A percentile compares a stretch with the other conserved stretches of the same genome.
These are phyloP conservation scores for Galerucella pusilla DNA, from an alignment of 2,888 invertebrate species.

Conservation along the genomic window DNA sequence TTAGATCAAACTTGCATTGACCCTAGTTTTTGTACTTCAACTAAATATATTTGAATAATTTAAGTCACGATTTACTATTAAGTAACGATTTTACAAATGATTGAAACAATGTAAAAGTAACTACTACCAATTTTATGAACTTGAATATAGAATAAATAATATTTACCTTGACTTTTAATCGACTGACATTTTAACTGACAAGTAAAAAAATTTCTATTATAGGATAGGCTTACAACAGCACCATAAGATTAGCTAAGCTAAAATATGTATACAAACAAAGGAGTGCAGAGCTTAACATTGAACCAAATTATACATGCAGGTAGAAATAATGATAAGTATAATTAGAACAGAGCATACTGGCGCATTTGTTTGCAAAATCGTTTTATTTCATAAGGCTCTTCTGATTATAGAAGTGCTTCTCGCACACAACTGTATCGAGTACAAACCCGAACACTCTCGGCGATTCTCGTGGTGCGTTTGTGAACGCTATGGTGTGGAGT, in stretches of 20 bases:
- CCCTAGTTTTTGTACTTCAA: not conserved
- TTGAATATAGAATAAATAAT: constrained; percentile 5
- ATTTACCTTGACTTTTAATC: constrained; percentile 16
- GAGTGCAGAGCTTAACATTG: not conserved
- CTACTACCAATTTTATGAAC: not conserved
- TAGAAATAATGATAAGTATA: too few relatives aligned
- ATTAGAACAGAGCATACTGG: too few relatives aligned
- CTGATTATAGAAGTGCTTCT: too few relatives aligned
- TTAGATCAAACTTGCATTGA: not conserved
- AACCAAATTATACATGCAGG: not conserved
- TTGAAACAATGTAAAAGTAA: not conserved
- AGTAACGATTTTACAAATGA: not conserved
- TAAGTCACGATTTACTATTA: not conserved
- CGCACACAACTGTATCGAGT: too few relatives aligned
- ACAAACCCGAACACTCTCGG: too few relatives aligned
- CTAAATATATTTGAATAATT: not conserved
- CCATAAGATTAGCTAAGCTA: not conserved
- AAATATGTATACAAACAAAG: not conserved
- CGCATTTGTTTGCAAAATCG: too few relatives aligned
- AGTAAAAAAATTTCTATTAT: not conserved
- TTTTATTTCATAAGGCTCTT: too few relatives aligned
- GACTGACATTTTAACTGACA: constrained; percentile 10
- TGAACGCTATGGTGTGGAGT: too few relatives aligned
- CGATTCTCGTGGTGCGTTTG: too few relatives aligned
- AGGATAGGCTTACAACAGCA: not conserved